Evolutionary conservation across 2,888 invertebrate genomes (phyloP), one percentile per base, ranked within the genome.

Genomic region (Laspeyria flexula): DNA sequence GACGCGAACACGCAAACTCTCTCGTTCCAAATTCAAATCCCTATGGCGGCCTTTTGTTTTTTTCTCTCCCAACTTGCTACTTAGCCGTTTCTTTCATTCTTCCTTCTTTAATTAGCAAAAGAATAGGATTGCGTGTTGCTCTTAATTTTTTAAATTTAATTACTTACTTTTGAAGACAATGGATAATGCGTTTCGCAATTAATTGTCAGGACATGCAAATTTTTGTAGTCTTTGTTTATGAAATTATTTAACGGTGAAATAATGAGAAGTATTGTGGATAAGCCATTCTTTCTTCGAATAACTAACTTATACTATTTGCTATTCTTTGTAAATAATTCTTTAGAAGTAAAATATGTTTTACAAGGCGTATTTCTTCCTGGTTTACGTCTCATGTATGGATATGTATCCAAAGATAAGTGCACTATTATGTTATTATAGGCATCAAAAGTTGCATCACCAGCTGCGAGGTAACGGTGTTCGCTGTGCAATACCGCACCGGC

Each of bases 41-140:
- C 85, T 78, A 75, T 74, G 67, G 73, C 71, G 76, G 61, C 70
- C 71, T 79, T 79, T 85, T 82, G 79, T 80, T 81, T 83, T 85
- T 85, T 79, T 71, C 75, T 77, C 82, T 77, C 73, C 80, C 75
- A 91, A 91, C 91, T 91, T 90, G 85, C 88, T 88, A 91, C 91
- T 91, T 91, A 90, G 73, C 73, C 79, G 78, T 77, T 85, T 84
- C 86, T 86, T 86, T 85, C 85, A 83, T 88, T 88, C 86, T 81
- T 78, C 81, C 77, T 89, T 86, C 89, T 90, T 90, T 90, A 90
- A 90, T 91, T 90, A 90, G 85, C 83, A 55, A 88, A 87, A 88
- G 87, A 88, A 89, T 85, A 76, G 82, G 79, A 86, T 90, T 86
- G 90, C 90, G 89, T 90, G 90, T 85, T 80, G 77, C 82, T 86